phyloP scores from a whole-genome alignment of 2,113 vertebrate species.

The Parotia lawesii region DNA sequence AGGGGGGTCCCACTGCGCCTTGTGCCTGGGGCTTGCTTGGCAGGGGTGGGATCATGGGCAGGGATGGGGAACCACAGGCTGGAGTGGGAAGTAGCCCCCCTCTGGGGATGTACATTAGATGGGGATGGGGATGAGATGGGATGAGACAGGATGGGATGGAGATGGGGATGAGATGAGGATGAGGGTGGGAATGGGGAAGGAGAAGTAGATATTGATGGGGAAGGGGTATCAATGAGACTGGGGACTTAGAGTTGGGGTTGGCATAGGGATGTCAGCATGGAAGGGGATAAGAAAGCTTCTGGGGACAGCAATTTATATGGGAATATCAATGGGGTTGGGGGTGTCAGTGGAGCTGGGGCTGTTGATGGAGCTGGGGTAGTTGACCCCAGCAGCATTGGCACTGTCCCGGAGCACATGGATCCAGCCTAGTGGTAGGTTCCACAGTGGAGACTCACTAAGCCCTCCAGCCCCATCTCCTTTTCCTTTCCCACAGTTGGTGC shows the following conservation, averaged over 20 bases:
- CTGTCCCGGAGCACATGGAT: neutral
- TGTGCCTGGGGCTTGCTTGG: neutral
- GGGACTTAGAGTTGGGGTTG: neutral
- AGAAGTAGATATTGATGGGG: neutral
- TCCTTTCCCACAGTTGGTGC: slow-evolving; percentile 67
- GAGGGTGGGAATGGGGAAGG: neutral
- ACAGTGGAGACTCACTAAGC: fast-evolving
- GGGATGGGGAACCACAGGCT: fast-evolving
- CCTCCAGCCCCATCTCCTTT: neutral
- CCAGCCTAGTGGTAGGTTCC: neutral
- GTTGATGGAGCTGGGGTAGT: neutral
- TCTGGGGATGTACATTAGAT: fast-evolving
- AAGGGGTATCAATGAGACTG: neutral
- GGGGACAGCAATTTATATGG: neutral
- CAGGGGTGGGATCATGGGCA: neutral
- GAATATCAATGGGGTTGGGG: neutral
- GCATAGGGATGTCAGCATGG: neutral
- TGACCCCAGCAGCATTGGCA: neutral
- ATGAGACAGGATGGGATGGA: neutral
- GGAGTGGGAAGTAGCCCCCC: neutral
- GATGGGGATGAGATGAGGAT: neutral
- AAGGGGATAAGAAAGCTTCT: neutral
- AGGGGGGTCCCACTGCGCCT: neutral
- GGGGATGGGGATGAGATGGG: neutral
- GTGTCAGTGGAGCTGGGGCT: neutral